phyloP scores from a whole-genome alignment of 2,797 vertebrate species.

The Amblyopsis hoosieri region DNA sequence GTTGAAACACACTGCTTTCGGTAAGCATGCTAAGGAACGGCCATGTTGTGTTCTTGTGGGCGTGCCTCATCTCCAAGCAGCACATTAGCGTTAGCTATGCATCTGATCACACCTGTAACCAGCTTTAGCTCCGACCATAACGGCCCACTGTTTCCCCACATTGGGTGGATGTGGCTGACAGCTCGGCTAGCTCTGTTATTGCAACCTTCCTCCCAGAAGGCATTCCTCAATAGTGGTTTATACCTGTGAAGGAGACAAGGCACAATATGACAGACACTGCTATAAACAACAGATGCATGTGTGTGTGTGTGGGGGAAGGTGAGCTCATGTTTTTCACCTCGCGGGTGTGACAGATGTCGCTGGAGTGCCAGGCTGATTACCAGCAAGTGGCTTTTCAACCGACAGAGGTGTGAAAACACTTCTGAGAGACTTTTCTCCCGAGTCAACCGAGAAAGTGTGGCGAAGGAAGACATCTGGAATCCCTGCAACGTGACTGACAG shows the following conservation, averaged over 20 bases:
- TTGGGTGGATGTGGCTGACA: constrained; percentile 46
- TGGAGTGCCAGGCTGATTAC: constrained; percentile 12
- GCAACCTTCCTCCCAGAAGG: constrained; percentile 13
- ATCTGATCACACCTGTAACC: constrained; percentile 29
- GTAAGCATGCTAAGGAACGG: not conserved
- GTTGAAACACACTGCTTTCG: not conserved
- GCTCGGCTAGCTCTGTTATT: constrained; percentile 5
- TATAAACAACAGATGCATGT: constrained; percentile 20
- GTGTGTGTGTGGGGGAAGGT: not conserved
- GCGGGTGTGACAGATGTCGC: constrained; percentile 14
- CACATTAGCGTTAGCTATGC: constrained; percentile 15
- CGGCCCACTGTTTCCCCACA: constrained; percentile 26
- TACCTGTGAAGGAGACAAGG: constrained; percentile 17
- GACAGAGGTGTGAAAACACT: constrained; percentile 6
- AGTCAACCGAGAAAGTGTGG: not conserved
- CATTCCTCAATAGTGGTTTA: constrained; percentile 10
- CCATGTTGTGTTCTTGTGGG: not conserved
- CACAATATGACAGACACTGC: not conserved
- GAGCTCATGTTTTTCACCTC: constrained; percentile 3
- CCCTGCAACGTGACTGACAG: not conserved
- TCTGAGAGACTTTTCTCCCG: not conserved
- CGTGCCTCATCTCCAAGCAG: constrained; percentile 20
- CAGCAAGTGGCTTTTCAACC: constrained; percentile 3
- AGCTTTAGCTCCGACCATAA: constrained; percentile 4
- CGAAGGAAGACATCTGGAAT: constrained; percentile 8